These are phyloP conservation scores for Nothobranchius kuhntae DNA, from an alignment of 2,113 vertebrate species.

Conservation along the genomic window DNA sequence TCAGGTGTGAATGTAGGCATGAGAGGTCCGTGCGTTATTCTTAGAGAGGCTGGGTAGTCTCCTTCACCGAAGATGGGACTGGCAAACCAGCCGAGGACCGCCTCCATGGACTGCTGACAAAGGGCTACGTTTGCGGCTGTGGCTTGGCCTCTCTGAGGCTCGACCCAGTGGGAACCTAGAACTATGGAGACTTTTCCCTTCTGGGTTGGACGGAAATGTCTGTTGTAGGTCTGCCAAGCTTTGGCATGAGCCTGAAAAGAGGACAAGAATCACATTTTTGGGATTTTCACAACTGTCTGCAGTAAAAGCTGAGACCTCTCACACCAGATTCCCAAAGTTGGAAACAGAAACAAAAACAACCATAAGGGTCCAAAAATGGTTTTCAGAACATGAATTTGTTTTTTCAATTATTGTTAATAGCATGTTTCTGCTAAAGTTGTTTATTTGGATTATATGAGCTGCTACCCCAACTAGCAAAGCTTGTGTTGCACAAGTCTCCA, in stretches of 20 bases:
- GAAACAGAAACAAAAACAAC: too few species aligned
- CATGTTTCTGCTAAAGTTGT: too few species aligned
- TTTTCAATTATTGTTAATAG: too few species aligned
- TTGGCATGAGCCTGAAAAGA: slow-evolving; percentile 88
- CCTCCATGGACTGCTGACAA: slow-evolving; percentile 89
- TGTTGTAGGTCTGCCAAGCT: slow-evolving; percentile 90
- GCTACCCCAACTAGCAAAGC: too few species aligned
- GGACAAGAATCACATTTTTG: slow-evolving; percentile 14
- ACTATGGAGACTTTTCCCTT: slow-evolving; percentile 89
- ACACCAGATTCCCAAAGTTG: too few species aligned
- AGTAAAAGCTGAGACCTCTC: too few species aligned
- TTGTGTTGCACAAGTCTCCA: too few species aligned
- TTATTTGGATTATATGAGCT: too few species aligned
- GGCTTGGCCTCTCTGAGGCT: slow-evolving; percentile 81
- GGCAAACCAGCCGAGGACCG: slow-evolving; percentile 93
- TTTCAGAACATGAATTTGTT: too few species aligned
- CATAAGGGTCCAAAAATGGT: too few species aligned
- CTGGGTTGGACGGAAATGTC: slow-evolving; percentile 83
- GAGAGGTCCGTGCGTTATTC: slow-evolving; percentile 58
- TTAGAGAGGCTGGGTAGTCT: slow-evolving; percentile 88
- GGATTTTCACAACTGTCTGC: background rate
- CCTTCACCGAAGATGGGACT: slow-evolving; percentile 88
- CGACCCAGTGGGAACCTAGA: slow-evolving; percentile 93
- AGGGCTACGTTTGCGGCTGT: slow-evolving; percentile 69
- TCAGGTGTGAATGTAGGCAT: slow-evolving; percentile 83